phyloP scores from a whole-genome alignment of 2,888 invertebrate species.

The Mythimna vitellina region DNA sequence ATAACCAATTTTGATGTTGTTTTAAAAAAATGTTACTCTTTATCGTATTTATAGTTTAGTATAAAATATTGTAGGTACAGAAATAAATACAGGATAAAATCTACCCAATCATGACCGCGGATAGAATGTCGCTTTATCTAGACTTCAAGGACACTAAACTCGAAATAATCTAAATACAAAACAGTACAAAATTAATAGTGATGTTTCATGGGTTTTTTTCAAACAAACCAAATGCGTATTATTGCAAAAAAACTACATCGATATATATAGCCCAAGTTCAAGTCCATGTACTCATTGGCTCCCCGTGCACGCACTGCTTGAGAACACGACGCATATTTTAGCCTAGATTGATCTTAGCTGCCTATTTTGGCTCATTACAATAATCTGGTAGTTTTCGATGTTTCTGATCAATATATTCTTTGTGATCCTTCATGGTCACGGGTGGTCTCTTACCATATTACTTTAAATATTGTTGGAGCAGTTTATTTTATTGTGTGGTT shows the following conservation, averaged over 20 bases:
- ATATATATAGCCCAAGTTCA: slow-evolving; percentile 35
- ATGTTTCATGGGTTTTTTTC: slow-evolving; percentile 30
- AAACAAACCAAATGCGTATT: slow-evolving; percentile 4
- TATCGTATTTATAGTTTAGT: too few species aligned
- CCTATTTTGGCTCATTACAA: slow-evolving; percentile 36
- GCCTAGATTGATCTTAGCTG: slow-evolving; percentile 32
- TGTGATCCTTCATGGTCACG: slow-evolving; percentile 18
- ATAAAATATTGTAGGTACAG: too few species aligned
- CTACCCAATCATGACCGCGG: too few species aligned
- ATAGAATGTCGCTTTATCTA: not conserved
- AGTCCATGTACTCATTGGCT: not conserved
- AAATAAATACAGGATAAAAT: too few species aligned
- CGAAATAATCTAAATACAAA: slow-evolving; percentile 1
- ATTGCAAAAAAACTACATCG: slow-evolving; percentile 12
- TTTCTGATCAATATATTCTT: slow-evolving; percentile 20
- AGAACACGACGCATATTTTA: slow-evolving; percentile 50
- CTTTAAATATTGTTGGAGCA: slow-evolving; percentile 13
- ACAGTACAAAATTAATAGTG: slow-evolving; percentile 12
- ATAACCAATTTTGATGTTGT: too few species aligned
- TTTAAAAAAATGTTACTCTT: too few species aligned
- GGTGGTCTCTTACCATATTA: slow-evolving; percentile 34
- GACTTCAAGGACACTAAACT: not conserved
- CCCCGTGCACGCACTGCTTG: not conserved
- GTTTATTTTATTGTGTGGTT: slow-evolving; percentile 6
- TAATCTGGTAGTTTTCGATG: slow-evolving; percentile 22